Percentiles rank a stretch among this genome's conserved stretches.
These are phyloP conservation scores for Brachypteracias leptosomus DNA, from an alignment of 2,113 vertebrate species.

Conservation along the genomic window DNA sequence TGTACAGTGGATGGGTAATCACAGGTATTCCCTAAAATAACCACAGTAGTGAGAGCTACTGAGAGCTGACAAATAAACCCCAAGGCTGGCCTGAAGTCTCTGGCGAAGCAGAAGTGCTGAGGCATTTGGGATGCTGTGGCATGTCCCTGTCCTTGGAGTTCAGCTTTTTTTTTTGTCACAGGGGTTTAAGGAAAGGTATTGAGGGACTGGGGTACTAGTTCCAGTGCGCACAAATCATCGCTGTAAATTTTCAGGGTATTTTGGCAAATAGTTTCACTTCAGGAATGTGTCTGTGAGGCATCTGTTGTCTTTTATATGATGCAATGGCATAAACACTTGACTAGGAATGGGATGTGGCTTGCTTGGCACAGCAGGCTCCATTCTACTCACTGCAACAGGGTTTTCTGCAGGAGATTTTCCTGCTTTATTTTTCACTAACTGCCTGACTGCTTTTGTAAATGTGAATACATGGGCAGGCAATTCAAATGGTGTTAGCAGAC, in stretches of 20 bases:
- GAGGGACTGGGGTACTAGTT: not conserved
- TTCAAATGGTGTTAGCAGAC: not conserved
- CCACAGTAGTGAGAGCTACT: not conserved
- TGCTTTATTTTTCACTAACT: not conserved
- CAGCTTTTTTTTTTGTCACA: not conserved
- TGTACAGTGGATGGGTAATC: accelerated
- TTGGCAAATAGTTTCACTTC: not conserved
- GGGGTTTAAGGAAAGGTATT: not conserved
- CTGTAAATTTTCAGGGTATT: not conserved
- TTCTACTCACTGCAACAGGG: not conserved
- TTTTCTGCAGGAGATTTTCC: not conserved
- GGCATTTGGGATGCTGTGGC: not conserved
- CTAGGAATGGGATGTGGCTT: not conserved
- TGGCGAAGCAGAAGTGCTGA: not conserved
- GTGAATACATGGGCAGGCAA: not conserved
- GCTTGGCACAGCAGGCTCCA: accelerated
- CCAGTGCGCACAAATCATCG: not conserved
- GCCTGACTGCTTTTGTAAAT: not conserved
- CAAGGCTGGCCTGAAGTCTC: not conserved
- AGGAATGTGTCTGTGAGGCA: not conserved
- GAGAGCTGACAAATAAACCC: not conserved
- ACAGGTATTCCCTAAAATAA: not conserved
- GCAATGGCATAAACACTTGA: not conserved
- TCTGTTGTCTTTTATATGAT: not conserved
- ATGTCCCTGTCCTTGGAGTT: not conserved